Evolutionary conservation across 2,888 invertebrate species (phyloP).

Genomic region (Mactromeris polynyma): DNA sequence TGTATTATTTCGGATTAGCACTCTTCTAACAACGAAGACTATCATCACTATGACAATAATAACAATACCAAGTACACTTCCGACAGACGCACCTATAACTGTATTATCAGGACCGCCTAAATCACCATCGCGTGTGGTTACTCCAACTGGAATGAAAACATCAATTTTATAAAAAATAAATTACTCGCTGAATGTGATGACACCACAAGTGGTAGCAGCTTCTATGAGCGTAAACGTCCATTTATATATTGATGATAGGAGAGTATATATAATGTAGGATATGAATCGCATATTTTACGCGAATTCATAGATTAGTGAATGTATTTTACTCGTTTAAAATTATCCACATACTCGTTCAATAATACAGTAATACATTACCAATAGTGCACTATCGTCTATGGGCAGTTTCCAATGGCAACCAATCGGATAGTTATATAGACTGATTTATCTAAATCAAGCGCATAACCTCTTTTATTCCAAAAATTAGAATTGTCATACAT

Average conservation of each 20-base stretch:
- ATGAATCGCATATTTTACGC: background rate
- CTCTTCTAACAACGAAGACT: background rate
- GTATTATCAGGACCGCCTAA: background rate
- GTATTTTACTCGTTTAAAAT: background rate
- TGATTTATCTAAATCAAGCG: no score
- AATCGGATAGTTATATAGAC: no score
- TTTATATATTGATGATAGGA: no score
- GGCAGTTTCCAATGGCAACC: no score
- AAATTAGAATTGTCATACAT: no score
- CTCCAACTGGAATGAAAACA: background rate
- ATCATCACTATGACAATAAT: background rate
- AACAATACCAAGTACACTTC: background rate
- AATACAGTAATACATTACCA: no score
- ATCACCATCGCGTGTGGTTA: background rate
- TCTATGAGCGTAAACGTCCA: no score
- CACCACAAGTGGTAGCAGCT: background rate
- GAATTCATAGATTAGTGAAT: background rate
- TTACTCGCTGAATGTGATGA: background rate
- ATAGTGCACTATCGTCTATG: no score
- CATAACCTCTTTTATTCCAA: no score
- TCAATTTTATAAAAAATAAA: background rate
- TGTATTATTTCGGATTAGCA: background rate
- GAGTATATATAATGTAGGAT: no score
- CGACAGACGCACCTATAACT: background rate
- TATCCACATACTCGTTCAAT: no score